These are phyloP conservation scores for Liparis tanakae DNA, from an alignment of 2,797 vertebrate genomes.

Conservation along the genomic window DNA sequence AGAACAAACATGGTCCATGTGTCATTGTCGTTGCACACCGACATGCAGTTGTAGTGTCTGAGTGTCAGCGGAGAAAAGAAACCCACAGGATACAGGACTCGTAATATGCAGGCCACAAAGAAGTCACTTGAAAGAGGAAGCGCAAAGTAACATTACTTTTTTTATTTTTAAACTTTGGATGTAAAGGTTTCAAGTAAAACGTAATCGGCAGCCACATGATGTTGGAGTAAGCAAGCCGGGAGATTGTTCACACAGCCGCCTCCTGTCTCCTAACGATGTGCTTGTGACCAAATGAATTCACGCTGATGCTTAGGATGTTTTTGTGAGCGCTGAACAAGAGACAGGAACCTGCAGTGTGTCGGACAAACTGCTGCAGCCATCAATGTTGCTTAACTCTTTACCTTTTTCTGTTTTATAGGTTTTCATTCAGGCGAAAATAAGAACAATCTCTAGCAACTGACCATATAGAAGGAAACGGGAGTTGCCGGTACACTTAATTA, in stretches of 20 bases:
- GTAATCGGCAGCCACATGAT: slow-evolving; percentile 55
- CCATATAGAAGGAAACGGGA: slow-evolving; percentile 50
- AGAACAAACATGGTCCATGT: not conserved
- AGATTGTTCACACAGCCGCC: slow-evolving; percentile 58
- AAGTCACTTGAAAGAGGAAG: not conserved
- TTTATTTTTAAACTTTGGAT: slow-evolving; percentile 30
- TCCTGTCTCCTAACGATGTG: slow-evolving; percentile 69
- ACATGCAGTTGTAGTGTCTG: not conserved
- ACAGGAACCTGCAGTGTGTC: slow-evolving; percentile 23
- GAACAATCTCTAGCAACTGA: slow-evolving; percentile 29
- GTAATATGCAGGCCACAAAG: not conserved
- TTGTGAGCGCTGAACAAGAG: slow-evolving; percentile 41
- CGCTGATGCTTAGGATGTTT: slow-evolving; percentile 63
- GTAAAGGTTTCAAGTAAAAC: slow-evolving; percentile 14
- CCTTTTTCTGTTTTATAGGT: slow-evolving; percentile 72
- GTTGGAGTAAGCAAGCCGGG: slow-evolving; percentile 27
- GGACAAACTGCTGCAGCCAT: slow-evolving; percentile 44
- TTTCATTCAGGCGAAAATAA: slow-evolving; percentile 84
- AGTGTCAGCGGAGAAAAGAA: not conserved
- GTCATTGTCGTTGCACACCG: not conserved
- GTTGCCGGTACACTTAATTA: slow-evolving; percentile 44
- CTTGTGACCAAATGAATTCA: slow-evolving; percentile 76
- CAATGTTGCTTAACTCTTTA: slow-evolving; percentile 41
- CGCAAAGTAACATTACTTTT: not conserved
- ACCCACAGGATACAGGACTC: not conserved